Evolutionary conservation across 1,140 invertebrate genomes (phyloP).

Genomic region (Drosophila prosaltans): DNA sequence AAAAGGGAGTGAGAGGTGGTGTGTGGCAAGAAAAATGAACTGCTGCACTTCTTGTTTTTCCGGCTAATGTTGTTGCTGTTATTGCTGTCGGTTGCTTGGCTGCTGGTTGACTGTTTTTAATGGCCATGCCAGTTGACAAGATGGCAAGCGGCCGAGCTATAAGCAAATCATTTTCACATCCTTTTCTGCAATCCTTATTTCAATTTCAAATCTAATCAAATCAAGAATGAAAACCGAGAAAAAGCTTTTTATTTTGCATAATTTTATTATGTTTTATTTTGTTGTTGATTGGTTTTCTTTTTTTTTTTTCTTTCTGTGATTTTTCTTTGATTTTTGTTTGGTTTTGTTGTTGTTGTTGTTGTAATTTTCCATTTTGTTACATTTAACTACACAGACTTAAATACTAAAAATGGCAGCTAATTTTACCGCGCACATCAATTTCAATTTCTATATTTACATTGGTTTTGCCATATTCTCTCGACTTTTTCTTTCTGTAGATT

Average conservation of each 20-base stretch:
- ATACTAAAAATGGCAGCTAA: slow-evolving; percentile 48
- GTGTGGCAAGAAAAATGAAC: slow-evolving; percentile 39
- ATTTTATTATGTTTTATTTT: slow-evolving; percentile 77
- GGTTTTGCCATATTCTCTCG: background rate
- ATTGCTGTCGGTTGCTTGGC: background rate
- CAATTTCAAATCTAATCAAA: slow-evolving; percentile 5
- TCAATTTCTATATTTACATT: slow-evolving; percentile 39
- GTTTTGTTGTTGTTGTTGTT: too few species aligned
- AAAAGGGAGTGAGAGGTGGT: slow-evolving; percentile 7
- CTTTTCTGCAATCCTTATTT: background rate
- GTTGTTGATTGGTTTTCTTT: slow-evolving; percentile 60
- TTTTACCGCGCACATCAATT: slow-evolving; percentile 34
- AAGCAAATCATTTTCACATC: slow-evolving; percentile 6
- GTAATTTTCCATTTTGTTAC: slow-evolving; percentile 42
- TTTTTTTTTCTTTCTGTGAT: slow-evolving; percentile 59
- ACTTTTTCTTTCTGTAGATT: slow-evolving; percentile 15
- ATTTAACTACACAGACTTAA: slow-evolving; percentile 80
- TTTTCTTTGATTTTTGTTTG: slow-evolving; percentile 23
- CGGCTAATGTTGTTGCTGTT: slow-evolving; percentile 13
- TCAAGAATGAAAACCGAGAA: background rate
- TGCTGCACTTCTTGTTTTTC: slow-evolving; percentile 43
- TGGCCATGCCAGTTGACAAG: slow-evolving; percentile 19
- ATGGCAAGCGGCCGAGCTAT: background rate
- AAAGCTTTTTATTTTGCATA: slow-evolving; percentile 63
- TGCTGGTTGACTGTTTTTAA: slow-evolving; percentile 13